phyloP scores from a whole-genome alignment of 53 echinoderm and acorn worm species.

The Echinarachnius parma region DNA sequence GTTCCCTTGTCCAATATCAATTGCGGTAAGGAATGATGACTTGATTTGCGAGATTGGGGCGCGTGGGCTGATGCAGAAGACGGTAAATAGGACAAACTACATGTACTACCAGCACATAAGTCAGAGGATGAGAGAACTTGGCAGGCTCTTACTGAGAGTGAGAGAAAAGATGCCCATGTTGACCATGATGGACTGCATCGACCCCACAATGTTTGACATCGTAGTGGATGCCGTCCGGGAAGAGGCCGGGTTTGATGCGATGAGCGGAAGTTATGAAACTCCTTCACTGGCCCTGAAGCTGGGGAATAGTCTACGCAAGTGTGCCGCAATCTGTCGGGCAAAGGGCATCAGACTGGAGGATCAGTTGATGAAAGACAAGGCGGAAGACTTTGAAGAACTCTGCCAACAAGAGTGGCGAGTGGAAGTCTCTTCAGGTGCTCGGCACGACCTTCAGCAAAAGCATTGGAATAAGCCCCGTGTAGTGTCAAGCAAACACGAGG shows the following conservation, averaged over 20 bases:
- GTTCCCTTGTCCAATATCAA: slow-evolving; percentile 9
- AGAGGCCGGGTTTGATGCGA: slow-evolving; percentile 38
- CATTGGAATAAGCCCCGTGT: slow-evolving; percentile 40
- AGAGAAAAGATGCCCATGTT: slow-evolving; percentile 11
- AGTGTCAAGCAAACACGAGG: slow-evolving; percentile 11
- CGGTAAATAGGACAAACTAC: slow-evolving; percentile 18
- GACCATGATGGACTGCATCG: slow-evolving; percentile 44
- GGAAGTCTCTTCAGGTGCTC: slow-evolving; percentile 29
- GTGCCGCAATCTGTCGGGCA: too few species aligned
- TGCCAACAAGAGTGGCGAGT: slow-evolving; percentile 36
- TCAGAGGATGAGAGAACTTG: slow-evolving; percentile 67
- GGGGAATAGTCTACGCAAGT: too few species aligned
- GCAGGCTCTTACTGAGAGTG: slow-evolving; percentile 19
- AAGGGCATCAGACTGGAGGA: slow-evolving; percentile 22
- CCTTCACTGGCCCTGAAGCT: slow-evolving; percentile 60
- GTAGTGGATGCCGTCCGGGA: slow-evolving; percentile 48
- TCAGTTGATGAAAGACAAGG: not conserved
- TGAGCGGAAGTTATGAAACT: slow-evolving; percentile 10
- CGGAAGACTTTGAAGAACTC: slow-evolving; percentile 22
- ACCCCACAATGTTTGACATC: slow-evolving; percentile 48
- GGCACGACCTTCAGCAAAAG: slow-evolving; percentile 9
- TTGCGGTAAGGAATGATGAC: slow-evolving; percentile 48
- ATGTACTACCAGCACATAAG: slow-evolving; percentile 46
- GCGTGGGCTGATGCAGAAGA: slow-evolving; percentile 14
- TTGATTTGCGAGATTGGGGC: slow-evolving; percentile 41